Evolutionary conservation across 2,113 vertebrate genomes (phyloP).

Genomic region (Chloropsis cyanopogon): DNA sequence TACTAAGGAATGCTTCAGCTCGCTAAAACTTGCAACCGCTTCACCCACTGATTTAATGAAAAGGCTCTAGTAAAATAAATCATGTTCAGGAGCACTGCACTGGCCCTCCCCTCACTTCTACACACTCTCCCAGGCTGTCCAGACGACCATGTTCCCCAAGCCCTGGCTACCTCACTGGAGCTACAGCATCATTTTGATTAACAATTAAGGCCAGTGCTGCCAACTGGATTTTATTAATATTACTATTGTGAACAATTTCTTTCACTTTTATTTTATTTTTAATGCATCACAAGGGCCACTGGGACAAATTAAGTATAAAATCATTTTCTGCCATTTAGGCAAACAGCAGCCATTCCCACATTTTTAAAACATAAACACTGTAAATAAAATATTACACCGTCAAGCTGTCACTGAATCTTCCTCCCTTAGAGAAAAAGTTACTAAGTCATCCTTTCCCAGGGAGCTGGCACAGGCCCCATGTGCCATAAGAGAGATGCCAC

Average conservation of each 20-base stretch:
- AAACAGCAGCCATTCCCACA: constrained; percentile 33
- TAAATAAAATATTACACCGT: constrained; percentile 66
- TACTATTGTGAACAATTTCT: neutral
- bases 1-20: neutral
- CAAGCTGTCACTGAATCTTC: constrained; percentile 3
- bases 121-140: neutral
- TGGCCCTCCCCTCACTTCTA: neutral
- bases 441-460: neutral
- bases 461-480: neutral
- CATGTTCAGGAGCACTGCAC: neutral
- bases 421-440: constrained; percentile 6
- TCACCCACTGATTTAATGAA: neutral
- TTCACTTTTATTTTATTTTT: constrained; percentile 17
- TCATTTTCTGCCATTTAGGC: constrained; percentile 39
- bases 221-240: neutral
- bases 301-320: constrained; percentile 51
- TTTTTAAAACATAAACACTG: constrained; percentile 37
- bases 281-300: neutral
- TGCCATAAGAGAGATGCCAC: neutral
- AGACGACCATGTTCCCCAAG: accelerated
- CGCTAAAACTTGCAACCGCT: neutral
- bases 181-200: neutral
- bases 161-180: neutral
- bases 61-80: neutral
- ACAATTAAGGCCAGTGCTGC: neutral